A percentile compares a stretch with the other conserved stretches of the same genome.
These are phyloP conservation scores for Drosophila demipolita DNA, from an alignment of 2,888 invertebrate genomes.

Conservation along the genomic window DNA sequence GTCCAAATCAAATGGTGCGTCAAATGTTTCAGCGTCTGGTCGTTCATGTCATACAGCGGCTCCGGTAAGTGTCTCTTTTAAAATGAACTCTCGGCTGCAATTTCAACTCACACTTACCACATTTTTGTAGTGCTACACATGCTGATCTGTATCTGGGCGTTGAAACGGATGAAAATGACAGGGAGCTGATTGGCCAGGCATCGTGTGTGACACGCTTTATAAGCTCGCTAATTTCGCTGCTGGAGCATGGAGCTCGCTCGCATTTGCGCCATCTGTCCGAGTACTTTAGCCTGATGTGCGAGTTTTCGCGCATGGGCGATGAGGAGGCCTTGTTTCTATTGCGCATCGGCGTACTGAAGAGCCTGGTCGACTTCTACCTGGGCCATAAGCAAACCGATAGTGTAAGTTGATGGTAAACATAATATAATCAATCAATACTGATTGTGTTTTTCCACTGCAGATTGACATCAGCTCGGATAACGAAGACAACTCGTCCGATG, in stretches of 20 bases:
- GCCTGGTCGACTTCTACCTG: slow-evolving; percentile 96
- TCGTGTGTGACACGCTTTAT: slow-evolving; percentile 97
- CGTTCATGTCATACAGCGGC: slow-evolving; percentile 96
- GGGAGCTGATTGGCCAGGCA: slow-evolving; percentile 88
- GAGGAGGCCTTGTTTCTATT: slow-evolving; percentile 95
- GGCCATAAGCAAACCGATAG: slow-evolving; percentile 91
- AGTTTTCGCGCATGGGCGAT: slow-evolving; percentile 98
- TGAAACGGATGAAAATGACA: slow-evolving; percentile 85
- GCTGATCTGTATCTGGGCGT: slow-evolving; percentile 87
- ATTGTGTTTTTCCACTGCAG: slow-evolving; percentile 55
- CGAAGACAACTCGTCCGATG: slow-evolving; percentile 86
- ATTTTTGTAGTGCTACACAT: slow-evolving; percentile 86
- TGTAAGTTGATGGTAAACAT: slow-evolving; percentile 85
- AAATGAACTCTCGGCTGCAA: background rate
- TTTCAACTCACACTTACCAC: background rate
- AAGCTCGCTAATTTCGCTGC: slow-evolving; percentile 92
- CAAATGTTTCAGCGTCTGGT: slow-evolving; percentile 98
- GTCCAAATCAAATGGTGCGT: slow-evolving; percentile 98
- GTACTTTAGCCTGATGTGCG: slow-evolving; percentile 95
- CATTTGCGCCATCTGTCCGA: slow-evolving; percentile 95
- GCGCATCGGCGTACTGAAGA: slow-evolving; percentile 94
- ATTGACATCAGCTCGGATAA: slow-evolving; percentile 85
- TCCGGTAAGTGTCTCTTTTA: slow-evolving; percentile 87
- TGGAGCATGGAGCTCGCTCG: slow-evolving; percentile 95
- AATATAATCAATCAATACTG: background rate